These are phyloP conservation scores for Zoanthus gigantus DNA, from an alignment of 92 coral and sea anemone genomes.

Conservation along the genomic window DNA sequence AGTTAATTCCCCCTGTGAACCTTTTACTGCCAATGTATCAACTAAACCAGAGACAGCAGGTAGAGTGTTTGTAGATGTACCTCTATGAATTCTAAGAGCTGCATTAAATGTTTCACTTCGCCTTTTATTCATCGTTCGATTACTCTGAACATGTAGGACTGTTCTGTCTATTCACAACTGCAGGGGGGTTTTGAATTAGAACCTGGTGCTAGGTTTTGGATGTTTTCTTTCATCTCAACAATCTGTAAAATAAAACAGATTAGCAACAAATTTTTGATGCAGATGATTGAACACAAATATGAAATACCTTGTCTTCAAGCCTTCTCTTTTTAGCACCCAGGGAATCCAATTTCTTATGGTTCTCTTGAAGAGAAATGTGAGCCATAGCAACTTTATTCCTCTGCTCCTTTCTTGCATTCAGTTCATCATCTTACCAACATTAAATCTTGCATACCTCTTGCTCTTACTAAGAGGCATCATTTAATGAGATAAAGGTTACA, in stretches of 20 bases:
- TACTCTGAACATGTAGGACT: not conserved
- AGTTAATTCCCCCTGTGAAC: constrained; percentile 40
- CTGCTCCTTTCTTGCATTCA: constrained; percentile 44
- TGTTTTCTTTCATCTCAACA: constrained; percentile 17
- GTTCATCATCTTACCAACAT: constrained; percentile 62
- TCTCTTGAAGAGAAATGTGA: constrained; percentile 52
- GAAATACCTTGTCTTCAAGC: constrained; percentile 64
- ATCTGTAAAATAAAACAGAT: constrained; percentile 27
- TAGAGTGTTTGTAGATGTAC: not conserved
- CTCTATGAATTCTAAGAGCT: constrained; percentile 15
- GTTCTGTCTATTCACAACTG: not conserved
- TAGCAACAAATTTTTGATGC: constrained; percentile 23
- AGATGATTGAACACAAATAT: constrained; percentile 34
- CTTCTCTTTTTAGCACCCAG: constrained; percentile 51
- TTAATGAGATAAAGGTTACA: constrained; percentile 24
- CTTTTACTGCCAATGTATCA: constrained; percentile 47
- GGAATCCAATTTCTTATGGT: constrained; percentile 44
- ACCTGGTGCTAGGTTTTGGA: not conserved
- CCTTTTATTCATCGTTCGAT: not conserved
- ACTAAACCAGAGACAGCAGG: constrained; percentile 37
- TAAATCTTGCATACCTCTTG: constrained; percentile 50
- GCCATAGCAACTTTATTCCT: constrained; percentile 53
- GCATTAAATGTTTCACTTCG: not conserved
- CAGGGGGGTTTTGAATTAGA: not conserved
- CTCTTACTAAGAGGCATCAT: constrained; percentile 64